Base-by-base conservation (phyloP, 2,797 vertebrate genomes). In the Mormyrops attenuatus region DNA sequence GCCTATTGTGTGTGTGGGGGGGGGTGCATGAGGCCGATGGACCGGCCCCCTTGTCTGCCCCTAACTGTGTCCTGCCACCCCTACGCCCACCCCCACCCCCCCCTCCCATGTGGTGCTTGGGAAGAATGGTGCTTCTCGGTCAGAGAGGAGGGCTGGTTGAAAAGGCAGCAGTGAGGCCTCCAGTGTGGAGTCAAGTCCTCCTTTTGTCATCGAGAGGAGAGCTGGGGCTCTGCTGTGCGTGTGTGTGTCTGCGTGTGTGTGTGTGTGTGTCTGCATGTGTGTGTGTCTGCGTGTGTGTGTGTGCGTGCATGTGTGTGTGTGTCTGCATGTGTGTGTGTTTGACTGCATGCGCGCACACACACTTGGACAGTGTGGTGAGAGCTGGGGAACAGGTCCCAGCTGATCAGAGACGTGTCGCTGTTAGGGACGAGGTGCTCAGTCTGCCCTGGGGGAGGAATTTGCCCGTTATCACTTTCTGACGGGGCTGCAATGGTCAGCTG, bases 81-180 rank as follows among this genome's bases (percentile, higher is more conserved):
- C 52, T 5, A 11, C 13, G 85, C 26, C 86, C 77, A 9, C 26
- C 1, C 7, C 53, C 22, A 4, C 30, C 3, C 9, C 5, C 20
- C 80, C 91, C 92, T 92, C 91, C 22, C 7, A 63, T 63, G 77
- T 77, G 50, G n/a, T n/a, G 50, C 85, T 47, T n/a, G 60, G 77
- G 89, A 88, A 93, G 94, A 96, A 95, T 94, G 90, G 94, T 94
- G 93, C 96, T 96, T 94, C 93, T 96, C 96, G 93, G 89, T 92
- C 90, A 94, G 95, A 95, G 95, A 95, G 97, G 97, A 97, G 96
- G 95, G 96, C 96, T 94, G 88, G 95, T 96, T 97, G 97, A 97
- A 98, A 41, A 97, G 97, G 96, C 96, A 97, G 96, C 97, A 97
- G 97, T 97, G 97, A 96, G 97, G 97, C 97, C 97, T 98, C 96